Evolutionary conservation across 1,140 invertebrate genomes (phyloP).

Genomic region (Rhopalosiphum maidis): DNA sequence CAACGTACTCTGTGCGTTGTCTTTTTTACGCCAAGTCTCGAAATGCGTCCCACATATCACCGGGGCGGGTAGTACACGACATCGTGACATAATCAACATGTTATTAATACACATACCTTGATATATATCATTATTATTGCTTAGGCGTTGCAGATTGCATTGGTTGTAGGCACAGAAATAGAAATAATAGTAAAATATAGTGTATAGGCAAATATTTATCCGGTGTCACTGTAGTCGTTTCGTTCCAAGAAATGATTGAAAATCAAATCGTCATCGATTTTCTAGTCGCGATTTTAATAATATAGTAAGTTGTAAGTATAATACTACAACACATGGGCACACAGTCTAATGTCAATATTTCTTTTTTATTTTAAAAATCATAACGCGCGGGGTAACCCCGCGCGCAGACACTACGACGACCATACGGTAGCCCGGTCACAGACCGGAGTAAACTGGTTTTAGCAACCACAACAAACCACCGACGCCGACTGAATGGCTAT

Average conservation of each 20-base stretch:
- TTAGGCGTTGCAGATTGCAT: neutral
- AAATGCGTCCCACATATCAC: neutral
- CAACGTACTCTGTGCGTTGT: neutral
- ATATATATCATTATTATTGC: neutral
- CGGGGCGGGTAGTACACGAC: too few relatives aligned
- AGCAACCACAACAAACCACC: conserved; percentile 23
- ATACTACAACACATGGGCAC: too few relatives aligned
- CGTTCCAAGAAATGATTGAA: neutral
- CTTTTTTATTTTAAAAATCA: neutral
- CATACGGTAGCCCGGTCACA: conserved; percentile 48
- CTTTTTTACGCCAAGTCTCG: conserved; percentile 10
- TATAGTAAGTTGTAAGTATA: too few relatives aligned
- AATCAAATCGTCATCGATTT: neutral
- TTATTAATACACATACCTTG: neutral
- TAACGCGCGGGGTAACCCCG: neutral
- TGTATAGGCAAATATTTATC: too few relatives aligned
- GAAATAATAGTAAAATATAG: too few relatives aligned
- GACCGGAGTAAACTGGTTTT: conserved; percentile 56
- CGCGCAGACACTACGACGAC: conserved; percentile 37
- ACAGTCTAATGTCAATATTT: neutral
- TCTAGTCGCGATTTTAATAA: neutral
- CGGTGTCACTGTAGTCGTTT: neutral
- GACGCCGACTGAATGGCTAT: neutral
- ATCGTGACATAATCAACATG: neutral
- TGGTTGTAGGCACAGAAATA: neutral